A percentile compares a stretch with the other conserved stretches of the same genome.
These are phyloP conservation scores for Corticium candelabrum DNA, from an alignment of 37 sponge, comb jelly and placozoan genomes.

Conservation along the genomic window DNA sequence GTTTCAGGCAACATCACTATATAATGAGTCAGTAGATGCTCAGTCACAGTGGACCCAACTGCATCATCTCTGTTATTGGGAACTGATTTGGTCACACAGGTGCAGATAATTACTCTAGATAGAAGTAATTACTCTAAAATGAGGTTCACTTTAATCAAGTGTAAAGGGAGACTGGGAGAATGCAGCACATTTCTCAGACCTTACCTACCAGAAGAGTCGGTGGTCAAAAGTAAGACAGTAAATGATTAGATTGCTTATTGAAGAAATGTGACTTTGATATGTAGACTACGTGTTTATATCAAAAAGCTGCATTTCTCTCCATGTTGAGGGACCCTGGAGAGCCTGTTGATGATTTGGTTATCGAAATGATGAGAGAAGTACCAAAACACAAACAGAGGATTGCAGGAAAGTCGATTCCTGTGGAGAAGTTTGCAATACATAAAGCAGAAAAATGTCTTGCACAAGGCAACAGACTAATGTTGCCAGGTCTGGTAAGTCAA, in stretches of 20 bases:
- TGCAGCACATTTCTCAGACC: conserved; percentile 46
- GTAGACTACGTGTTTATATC: conserved; percentile 39
- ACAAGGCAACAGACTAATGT: conserved; percentile 17
- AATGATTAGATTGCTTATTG: not conserved
- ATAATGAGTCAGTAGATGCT: not conserved
- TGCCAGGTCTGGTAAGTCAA: conserved; percentile 46
- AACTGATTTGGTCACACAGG: conserved; percentile 66
- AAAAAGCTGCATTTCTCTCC: conserved; percentile 25
- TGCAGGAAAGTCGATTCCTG: conserved; percentile 59
- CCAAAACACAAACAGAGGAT: conserved; percentile 57
- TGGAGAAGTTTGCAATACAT: conserved; percentile 51
- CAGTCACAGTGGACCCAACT: conserved; percentile 50
- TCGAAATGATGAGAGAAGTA: conserved; percentile 41
- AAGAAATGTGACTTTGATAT: not conserved
- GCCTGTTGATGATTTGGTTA: not conserved
- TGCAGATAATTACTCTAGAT: not conserved
- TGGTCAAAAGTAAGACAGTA: conserved; percentile 68
- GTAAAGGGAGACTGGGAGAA: conserved; percentile 45
- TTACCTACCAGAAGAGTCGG: conserved; percentile 41
- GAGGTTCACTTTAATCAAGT: conserved; percentile 33
- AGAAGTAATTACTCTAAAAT: not conserved
- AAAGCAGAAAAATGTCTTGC: conserved; percentile 42
- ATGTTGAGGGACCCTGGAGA: conserved; percentile 12
- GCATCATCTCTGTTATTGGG: conserved; percentile 67
- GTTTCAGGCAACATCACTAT: too few species aligned